phyloP scores from a whole-genome alignment of 2,797 vertebrate species.

The Ctenopoma kingsleyae region DNA sequence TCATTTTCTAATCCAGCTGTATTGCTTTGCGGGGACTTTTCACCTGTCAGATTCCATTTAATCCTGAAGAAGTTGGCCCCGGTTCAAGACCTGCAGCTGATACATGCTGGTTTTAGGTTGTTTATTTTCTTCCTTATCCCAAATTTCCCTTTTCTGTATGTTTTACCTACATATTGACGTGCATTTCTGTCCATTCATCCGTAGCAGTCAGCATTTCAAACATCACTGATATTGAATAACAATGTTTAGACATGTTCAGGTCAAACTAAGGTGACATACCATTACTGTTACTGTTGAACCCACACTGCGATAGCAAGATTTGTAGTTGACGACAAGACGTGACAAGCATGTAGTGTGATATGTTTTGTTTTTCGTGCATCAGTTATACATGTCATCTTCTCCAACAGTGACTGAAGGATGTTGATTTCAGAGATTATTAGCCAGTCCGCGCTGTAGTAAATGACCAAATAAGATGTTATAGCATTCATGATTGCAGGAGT shows the following conservation, averaged over 20 bases:
- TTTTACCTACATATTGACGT: slow-evolving; percentile 6
- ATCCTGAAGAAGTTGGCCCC: slow-evolving; percentile 48
- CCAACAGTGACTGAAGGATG: slow-evolving; percentile 21
- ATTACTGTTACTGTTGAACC: not conserved
- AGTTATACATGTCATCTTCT: slow-evolving; percentile 13
- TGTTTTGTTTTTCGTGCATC: slow-evolving; percentile 11
- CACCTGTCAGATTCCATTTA: slow-evolving; percentile 71
- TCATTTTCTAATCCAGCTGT: slow-evolving; percentile 68
- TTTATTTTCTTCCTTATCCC: not conserved
- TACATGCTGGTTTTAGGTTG: not conserved
- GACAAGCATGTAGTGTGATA: not conserved
- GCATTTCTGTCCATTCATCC: not conserved
- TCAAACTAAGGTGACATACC: slow-evolving; percentile 8
- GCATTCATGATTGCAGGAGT: slow-evolving; percentile 47
- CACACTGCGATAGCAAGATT: not conserved
- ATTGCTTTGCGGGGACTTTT: slow-evolving; percentile 55
- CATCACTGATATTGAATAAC: not conserved
- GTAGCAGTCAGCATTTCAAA: not conserved
- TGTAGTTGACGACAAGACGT: slow-evolving; percentile 5
- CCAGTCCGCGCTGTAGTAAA: slow-evolving; percentile 16
- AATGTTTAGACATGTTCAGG: not conserved
- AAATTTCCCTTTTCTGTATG: not conserved
- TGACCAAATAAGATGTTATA: slow-evolving; percentile 55
- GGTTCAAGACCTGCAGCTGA: slow-evolving; percentile 68
- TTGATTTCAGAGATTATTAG: slow-evolving; percentile 53